These are phyloP conservation scores for Cebus imitator DNA, from an alignment of 2,113 vertebrate species.

Conservation along the genomic window DNA sequence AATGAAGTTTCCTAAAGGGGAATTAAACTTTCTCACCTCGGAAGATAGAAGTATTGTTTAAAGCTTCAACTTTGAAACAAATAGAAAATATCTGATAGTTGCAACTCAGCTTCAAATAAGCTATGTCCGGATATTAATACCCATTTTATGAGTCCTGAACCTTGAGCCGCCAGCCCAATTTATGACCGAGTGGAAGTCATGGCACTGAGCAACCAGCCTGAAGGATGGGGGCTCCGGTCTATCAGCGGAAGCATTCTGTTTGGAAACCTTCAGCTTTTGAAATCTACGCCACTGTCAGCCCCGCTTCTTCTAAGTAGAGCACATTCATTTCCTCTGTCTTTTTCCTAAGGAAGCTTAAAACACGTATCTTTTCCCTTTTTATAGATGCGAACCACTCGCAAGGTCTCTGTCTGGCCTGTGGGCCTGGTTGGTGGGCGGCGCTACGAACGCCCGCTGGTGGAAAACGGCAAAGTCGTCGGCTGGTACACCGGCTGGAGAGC, in stretches of 20 bases:
- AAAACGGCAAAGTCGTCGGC: constrained; percentile 94
- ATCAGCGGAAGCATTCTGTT: not conserved
- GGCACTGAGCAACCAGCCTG: fast-evolving
- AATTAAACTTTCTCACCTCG: not conserved
- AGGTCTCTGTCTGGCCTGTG: constrained; percentile 97
- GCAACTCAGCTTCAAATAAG: not conserved
- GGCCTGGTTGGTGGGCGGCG: constrained; percentile 95
- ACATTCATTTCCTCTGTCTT: not conserved
- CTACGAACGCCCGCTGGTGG: constrained; percentile 95
- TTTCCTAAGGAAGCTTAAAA: not conserved
- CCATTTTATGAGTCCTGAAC: not conserved
- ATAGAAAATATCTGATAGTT: not conserved
- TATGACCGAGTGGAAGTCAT: fast-evolving
- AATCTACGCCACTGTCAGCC: not conserved
- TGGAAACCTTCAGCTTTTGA: not conserved
- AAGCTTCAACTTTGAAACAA: not conserved
- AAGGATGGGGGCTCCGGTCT: fast-evolving
- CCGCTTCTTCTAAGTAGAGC: fast-evolving
- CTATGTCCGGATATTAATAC: too few species aligned
- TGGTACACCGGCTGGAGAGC: constrained; percentile 99
- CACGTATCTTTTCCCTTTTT: constrained; percentile 48
- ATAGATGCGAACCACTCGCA: constrained; percentile 95
- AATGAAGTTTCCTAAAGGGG: not conserved
- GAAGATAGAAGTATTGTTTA: not conserved
- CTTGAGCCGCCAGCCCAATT: not conserved